Conservation (phyloP, 1,140 invertebrate genomes). For the Grapholita molesta region DNA sequence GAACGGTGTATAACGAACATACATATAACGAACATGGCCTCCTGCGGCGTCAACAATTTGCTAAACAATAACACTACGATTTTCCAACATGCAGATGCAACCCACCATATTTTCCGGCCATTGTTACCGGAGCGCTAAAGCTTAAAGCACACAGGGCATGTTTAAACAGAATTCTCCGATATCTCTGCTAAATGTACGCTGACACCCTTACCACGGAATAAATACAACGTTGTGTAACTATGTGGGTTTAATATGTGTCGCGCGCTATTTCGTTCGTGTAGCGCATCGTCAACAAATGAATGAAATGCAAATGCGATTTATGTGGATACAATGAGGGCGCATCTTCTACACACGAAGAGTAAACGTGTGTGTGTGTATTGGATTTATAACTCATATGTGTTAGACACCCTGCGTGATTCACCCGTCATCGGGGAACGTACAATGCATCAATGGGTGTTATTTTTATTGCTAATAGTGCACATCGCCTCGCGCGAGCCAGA, state of each 20-base stretch:
- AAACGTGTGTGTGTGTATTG: neutral
- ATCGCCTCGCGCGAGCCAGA: too few relatives aligned
- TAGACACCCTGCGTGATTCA: constrained; percentile 26
- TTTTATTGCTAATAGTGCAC: neutral
- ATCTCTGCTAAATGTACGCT: neutral
- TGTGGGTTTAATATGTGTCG: neutral
- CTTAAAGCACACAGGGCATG: neutral
- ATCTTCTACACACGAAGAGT: constrained; percentile 9
- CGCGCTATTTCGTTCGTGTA: neutral
- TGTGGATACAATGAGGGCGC: constrained; percentile 24
- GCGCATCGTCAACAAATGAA: constrained; percentile 19
- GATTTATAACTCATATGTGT: constrained; percentile 19
- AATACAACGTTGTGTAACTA: neutral
- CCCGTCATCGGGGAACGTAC: neutral
- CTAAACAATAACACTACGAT: neutral
- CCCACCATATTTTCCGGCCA: neutral
- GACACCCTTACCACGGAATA: neutral
- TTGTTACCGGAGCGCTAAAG: neutral
- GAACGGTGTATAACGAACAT: too few relatives aligned
- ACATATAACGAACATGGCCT: too few relatives aligned
- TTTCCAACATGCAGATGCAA: neutral
- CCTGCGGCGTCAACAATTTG: neutral
- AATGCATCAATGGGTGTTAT: neutral
- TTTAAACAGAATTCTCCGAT: neutral
- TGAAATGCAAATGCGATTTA: constrained; percentile 33